Evolutionary conservation across 2,113 vertebrate species (phyloP).

Genomic region (Anoplopoma fimbria): DNA sequence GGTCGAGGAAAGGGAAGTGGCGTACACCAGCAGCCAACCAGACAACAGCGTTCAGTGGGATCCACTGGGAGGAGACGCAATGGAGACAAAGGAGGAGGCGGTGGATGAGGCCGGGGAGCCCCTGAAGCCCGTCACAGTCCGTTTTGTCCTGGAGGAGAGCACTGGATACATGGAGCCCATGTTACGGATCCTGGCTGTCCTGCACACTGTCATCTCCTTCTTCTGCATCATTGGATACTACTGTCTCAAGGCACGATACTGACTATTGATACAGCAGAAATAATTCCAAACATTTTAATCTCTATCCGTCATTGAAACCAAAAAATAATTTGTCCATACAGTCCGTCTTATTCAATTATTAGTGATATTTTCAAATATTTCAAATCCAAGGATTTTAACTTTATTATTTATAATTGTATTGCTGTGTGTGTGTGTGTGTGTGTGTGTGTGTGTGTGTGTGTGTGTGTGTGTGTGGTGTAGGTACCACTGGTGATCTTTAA

Average conservation of each 20-base stretch:
- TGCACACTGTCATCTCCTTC: conserved; percentile 97
- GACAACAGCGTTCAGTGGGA: conserved; percentile 74
- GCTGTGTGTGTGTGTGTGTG: neutral
- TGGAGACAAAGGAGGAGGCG: conserved; percentile 45
- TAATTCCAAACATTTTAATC: neutral
- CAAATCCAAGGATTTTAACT: neutral
- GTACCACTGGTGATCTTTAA: conserved; percentile 98
- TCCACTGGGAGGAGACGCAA: conserved; percentile 52
- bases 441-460: conserved; percentile 16
- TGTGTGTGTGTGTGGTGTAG: conserved; percentile 73
- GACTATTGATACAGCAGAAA: neutral
- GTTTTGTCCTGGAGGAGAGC: conserved; percentile 96
- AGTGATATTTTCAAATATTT: neutral
- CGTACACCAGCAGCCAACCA: conserved; percentile 58
- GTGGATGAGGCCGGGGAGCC: conserved; percentile 66
- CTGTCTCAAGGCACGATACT: conserved; percentile 89
- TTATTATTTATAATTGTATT: neutral
- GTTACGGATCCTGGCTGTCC: conserved; percentile 90
- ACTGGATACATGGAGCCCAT: conserved; percentile 98
- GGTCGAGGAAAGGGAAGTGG: conserved; percentile 88
- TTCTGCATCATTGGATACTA: conserved; percentile 99
- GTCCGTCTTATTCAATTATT: neutral
- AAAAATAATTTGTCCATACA: neutral
- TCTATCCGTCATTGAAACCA: neutral
- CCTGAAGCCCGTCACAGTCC: conserved; percentile 83